Evolutionary conservation across 53 echinoderm and acorn worm species (phyloP).

Genomic region (Mesocentrotus franciscanus): DNA sequence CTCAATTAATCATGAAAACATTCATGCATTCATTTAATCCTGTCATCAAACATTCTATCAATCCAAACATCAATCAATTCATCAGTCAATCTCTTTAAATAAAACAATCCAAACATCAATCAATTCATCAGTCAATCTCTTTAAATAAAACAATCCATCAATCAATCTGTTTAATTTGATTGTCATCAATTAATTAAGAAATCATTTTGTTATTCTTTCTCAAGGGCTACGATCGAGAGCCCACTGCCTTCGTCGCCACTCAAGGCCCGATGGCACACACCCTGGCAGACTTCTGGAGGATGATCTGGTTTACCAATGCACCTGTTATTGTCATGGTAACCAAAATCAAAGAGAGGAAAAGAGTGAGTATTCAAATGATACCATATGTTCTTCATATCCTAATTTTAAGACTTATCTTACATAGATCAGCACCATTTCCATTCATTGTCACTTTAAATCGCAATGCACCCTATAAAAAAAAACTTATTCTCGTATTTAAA

Average conservation of each 20-base stretch:
- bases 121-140: too few relatives aligned
- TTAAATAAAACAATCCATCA: too few relatives aligned
- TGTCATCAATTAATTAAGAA: background rate
- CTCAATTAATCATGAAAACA: too few relatives aligned
- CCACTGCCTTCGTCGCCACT: slow-evolving; percentile 85
- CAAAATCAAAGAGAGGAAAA: slow-evolving; percentile 97
- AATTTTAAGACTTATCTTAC: background rate
- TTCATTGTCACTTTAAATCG: background rate
- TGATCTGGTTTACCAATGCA: slow-evolving; percentile 90
- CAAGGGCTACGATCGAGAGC: slow-evolving; percentile 94
- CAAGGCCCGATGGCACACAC: slow-evolving; percentile 99
- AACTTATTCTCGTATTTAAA: too few relatives aligned
- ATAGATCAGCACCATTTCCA: background rate
- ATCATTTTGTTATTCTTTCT: background rate
- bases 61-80: too few relatives aligned
- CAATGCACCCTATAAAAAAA: too few relatives aligned
- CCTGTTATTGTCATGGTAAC: slow-evolving; percentile 99
- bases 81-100: too few relatives aligned
- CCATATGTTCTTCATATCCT: background rate
- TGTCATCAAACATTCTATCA: too few relatives aligned
- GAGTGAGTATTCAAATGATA: slow-evolving; percentile 68
- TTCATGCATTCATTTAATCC: too few relatives aligned
- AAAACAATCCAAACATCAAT: too few relatives aligned
- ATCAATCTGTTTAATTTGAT: too few relatives aligned
- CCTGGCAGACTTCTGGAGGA: slow-evolving; percentile 96